Evolutionary conservation across 2,113 vertebrate species (phyloP).

Genomic region (Neopipo cinnamomea): DNA sequence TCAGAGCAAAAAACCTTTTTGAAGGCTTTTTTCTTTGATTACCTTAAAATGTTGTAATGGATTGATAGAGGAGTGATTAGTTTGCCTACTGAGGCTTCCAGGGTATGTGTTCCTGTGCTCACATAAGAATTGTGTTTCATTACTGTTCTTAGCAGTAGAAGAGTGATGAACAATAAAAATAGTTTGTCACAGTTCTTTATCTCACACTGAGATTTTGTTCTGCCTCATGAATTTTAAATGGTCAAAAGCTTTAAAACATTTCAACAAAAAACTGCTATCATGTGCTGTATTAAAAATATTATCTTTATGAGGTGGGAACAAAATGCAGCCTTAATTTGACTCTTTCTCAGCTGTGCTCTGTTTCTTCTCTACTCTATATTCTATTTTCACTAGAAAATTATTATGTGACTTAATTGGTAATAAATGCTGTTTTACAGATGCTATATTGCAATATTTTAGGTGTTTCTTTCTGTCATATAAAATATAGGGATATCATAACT

Average conservation of each 20-base stretch:
- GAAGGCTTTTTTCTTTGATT: neutral
- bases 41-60: neutral
- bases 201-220: neutral
- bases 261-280: neutral
- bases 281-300: neutral
- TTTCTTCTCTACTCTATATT: neutral
- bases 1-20: neutral
- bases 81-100: neutral
- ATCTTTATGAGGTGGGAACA: neutral
- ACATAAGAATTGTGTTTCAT: neutral
- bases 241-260: neutral
- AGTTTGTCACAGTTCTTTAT: neutral
- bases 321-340: neutral
- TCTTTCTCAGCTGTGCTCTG: neutral
- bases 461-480: neutral
- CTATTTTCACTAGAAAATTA: neutral
- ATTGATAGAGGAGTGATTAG: neutral
- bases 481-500: neutral
- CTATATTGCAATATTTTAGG: neutral
- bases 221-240: constrained; percentile 24
- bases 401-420: neutral
- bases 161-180: neutral
- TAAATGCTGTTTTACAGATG: neutral
- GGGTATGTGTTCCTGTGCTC: neutral
- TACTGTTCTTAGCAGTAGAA: neutral